Evolutionary conservation across 2,888 invertebrate species (phyloP).

Genomic region (Leptothorax acervorum): DNA sequence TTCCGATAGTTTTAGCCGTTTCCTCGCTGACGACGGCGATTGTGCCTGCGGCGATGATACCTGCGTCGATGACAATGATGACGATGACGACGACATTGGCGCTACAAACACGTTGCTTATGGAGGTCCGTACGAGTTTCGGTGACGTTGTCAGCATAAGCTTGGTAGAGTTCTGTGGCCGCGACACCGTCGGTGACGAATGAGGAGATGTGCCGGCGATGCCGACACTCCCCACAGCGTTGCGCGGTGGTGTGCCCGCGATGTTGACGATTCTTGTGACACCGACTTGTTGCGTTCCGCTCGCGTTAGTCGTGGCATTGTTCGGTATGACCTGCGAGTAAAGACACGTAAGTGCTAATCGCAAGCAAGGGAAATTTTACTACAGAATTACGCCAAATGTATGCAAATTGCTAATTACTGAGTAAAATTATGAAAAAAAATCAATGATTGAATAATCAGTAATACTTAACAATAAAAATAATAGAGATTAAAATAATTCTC

Average conservation of each 20-base stretch:
- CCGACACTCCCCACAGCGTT: conserved; percentile 74
- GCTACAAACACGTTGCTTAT: conserved; percentile 84
- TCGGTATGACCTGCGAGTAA: conserved; percentile 81
- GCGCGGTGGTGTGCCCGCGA: conserved; percentile 81
- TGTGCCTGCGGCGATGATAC: conserved; percentile 75
- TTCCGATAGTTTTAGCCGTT: conserved; percentile 85
- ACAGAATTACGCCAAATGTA: neutral
- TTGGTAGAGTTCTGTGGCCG: conserved; percentile 82
- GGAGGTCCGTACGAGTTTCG: conserved; percentile 83
- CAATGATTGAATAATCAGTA: neutral
- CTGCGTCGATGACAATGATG: conserved; percentile 63
- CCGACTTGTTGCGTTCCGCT: conserved; percentile 84
- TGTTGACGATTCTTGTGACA: conserved; percentile 87
- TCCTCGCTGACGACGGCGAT: conserved; percentile 85
- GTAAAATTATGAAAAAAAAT: neutral
- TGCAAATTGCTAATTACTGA: neutral
- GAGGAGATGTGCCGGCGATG: conserved; percentile 76
- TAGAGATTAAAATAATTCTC: neutral
- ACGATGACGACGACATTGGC: conserved; percentile 76
- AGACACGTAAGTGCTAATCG: neutral
- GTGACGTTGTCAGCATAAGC: conserved; percentile 83
- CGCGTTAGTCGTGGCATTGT: conserved; percentile 80
- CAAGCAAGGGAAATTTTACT: neutral
- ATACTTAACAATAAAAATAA: neutral
- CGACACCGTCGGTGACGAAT: conserved; percentile 77